Evolutionary conservation across 2,888 invertebrate genomes (phyloP).

Genomic region (Nemotelus pantherinus): DNA sequence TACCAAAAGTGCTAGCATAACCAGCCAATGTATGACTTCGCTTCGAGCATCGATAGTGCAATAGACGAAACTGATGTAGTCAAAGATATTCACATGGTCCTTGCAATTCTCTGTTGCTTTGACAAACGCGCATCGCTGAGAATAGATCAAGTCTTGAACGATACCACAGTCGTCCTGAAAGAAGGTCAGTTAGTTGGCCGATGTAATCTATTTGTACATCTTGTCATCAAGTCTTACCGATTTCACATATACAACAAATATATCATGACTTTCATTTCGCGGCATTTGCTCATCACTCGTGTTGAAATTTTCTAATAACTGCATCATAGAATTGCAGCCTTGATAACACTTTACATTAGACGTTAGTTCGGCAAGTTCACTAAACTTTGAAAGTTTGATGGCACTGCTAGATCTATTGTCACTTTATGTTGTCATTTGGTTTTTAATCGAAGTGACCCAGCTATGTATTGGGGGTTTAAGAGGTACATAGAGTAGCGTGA

Average conservation of each 20-base stretch:
- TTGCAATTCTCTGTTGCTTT: constrained; percentile 58
- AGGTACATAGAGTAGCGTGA: no score
- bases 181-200: no score
- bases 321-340: constrained; percentile 26
- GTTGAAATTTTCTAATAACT: constrained; percentile 52
- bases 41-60: constrained; percentile 58
- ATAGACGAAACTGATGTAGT: constrained; percentile 63
- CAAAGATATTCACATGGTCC: constrained; percentile 56
- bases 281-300: constrained; percentile 51
- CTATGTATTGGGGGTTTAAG: no score
- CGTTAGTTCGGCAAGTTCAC: no score
- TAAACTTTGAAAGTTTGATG: no score
- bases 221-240: constrained; percentile 44
- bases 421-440: no score
- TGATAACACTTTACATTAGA: no score
- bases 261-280: constrained; percentile 50
- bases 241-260: constrained; percentile 49
- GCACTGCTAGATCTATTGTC: no score
- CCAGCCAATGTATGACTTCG: constrained; percentile 48
- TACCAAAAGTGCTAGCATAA: constrained; percentile 49
- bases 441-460: no score
- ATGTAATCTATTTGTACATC: not conserved
- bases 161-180: constrained; percentile 57
- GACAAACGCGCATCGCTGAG: constrained; percentile 62
- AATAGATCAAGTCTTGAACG: constrained; percentile 57